Evolutionary conservation across 2,113 vertebrate genomes (phyloP), one percentile per base, ranked within the genome.

Genomic region (Hippocampus comes): DNA sequence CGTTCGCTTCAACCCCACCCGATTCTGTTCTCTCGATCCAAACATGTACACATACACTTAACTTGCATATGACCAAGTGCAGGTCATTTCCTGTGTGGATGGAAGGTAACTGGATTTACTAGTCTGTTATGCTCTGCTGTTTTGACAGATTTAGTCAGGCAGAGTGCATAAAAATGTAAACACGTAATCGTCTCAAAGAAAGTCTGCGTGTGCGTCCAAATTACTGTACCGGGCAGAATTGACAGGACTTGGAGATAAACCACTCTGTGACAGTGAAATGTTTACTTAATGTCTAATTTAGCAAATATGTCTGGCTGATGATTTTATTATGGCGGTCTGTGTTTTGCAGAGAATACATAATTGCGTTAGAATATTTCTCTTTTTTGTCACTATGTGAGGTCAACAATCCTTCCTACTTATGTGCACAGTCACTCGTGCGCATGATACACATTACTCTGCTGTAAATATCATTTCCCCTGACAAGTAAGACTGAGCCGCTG

Each of bases 41-140:
- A 41, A 73, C 8, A 74, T 10, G 27, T 18, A 41, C 63, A 41
- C 70, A 73, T 71, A 73, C 77, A 67, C 77, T 82, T 77, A 72
- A 69, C 76, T 82, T 82, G 78, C 82, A 92, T 91, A 93, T 93
- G 91, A 88, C 84, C 89, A 76, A 77, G 89, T 75, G 77, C 79
- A 89, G 88, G 85, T 87, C 82, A 89, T 92, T 94, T 93, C 89
- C 87, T 94, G 81, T 88, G 82, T 86, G 89, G 84, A 89, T 86
- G 90, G 79, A 88, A 84, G 81, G 88, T 94, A 94, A 94, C 90
- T 92, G 91, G 89, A 92, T 96, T 94, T 93, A 85, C 77, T 82
- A 87, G 82, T 84, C 81, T 92, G 89, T 90, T 89, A 79, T 90
- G 89, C 86, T 90, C 90, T 91, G 88, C 87, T 90, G 79, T 90